Evolutionary conservation across 2,797 vertebrate species (phyloP).

Genomic region (Apodemus agrarius): DNA sequence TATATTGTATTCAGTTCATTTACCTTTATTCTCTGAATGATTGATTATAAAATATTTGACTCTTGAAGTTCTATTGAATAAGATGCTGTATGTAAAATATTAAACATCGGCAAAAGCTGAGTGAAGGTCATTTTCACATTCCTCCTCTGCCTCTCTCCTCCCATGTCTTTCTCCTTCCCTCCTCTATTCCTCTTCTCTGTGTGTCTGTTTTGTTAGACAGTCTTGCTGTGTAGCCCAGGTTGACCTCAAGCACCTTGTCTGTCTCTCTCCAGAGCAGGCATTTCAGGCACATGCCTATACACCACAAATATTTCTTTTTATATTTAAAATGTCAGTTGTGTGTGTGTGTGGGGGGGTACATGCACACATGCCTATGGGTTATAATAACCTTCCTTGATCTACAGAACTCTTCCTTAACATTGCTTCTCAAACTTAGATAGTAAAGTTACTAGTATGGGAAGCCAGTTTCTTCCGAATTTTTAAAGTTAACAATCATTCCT

Average conservation of each 20-base stretch:
- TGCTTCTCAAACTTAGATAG: not conserved
- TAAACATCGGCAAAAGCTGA: constrained; percentile 15
- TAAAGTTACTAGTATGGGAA: not conserved
- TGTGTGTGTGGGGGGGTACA: not conserved
- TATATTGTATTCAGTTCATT: not conserved
- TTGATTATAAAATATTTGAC: constrained; percentile 19
- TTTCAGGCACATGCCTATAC: not conserved
- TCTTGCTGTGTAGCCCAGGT: not conserved
- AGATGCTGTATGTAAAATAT: not conserved
- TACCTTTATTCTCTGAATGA: constrained; percentile 32
- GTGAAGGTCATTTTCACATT: not conserved
- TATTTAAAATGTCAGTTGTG: not conserved
- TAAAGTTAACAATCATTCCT: not conserved
- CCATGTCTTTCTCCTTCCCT: too few species aligned
- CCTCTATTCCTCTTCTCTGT: too few species aligned
- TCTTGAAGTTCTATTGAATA: not conserved
- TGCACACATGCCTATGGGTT: not conserved
- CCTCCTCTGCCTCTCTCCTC: not conserved
- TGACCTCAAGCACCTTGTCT: too few species aligned
- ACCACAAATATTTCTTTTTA: not conserved
- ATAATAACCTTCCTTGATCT: not conserved
- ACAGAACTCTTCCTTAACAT: not conserved
- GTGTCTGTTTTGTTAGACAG: not conserved
- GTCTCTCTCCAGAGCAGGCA: not conserved
- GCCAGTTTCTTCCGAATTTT: not conserved